Evolutionary conservation across 1,140 invertebrate species (phyloP).

Genomic region (Calephelis virginiensis): DNA sequence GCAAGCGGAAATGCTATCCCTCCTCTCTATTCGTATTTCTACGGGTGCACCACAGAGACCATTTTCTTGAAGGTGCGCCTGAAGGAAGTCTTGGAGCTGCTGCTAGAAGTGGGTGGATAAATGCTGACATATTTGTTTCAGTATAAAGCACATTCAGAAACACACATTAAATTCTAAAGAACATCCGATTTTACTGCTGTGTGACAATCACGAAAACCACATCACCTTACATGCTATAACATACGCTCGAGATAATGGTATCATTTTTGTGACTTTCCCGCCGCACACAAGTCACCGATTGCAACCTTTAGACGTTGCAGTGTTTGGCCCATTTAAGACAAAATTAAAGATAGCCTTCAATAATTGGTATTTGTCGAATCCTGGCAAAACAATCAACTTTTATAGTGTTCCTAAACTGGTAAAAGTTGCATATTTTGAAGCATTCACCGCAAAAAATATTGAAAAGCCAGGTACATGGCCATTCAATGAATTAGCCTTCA

Average conservation of each 20-base stretch:
- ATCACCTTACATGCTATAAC: neutral
- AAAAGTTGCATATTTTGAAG: slow-evolving; percentile 20
- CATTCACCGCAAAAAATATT: slow-evolving; percentile 38
- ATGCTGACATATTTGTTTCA: slow-evolving; percentile 16
- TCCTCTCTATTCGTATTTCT: neutral
- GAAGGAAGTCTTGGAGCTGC: slow-evolving; percentile 1
- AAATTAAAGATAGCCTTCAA: slow-evolving; percentile 26
- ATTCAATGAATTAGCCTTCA: slow-evolving; percentile 41
- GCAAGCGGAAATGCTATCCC: slow-evolving; percentile 28
- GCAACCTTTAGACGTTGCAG: slow-evolving; percentile 22
- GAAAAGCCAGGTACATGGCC: slow-evolving; percentile 44
- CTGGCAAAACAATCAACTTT: slow-evolving; percentile 18
- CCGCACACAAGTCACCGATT: slow-evolving; percentile 21
- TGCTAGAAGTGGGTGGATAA: neutral
- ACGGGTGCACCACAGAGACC: neutral
- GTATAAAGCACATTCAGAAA: slow-evolving; percentile 26
- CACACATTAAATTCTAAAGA: neutral
- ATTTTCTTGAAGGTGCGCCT: neutral
- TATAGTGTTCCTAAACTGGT: slow-evolving; percentile 14
- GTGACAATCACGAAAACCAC: slow-evolving; percentile 4
- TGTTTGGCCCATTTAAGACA: slow-evolving; percentile 26
- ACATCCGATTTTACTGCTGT: neutral
- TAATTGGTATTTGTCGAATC: slow-evolving; percentile 17
- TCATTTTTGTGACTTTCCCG: slow-evolving; percentile 31
- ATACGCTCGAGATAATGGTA: slow-evolving; percentile 49